Evolutionary conservation across 2,888 invertebrate genomes (phyloP).

Genomic region (Xestobium rufovillosum): DNA sequence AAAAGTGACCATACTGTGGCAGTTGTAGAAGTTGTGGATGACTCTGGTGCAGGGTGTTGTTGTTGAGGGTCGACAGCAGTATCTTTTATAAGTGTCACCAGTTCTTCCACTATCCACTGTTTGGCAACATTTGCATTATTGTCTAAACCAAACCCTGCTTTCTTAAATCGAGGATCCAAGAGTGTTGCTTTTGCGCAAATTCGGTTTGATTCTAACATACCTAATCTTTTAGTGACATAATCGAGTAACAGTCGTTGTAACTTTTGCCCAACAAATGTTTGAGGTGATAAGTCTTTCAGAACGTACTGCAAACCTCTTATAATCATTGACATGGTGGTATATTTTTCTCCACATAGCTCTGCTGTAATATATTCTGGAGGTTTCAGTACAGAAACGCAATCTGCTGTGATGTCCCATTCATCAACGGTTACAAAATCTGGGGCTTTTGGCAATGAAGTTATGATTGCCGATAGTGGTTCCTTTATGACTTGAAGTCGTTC

Average conservation of each 20-base stretch:
- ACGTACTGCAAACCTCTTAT: conserved; percentile 18
- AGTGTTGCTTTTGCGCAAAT: conserved; percentile 23
- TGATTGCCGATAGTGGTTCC: conserved; percentile 17
- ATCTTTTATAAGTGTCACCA: neutral
- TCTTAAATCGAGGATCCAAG: conserved; percentile 26
- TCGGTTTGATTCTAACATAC: conserved; percentile 20
- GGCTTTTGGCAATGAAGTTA: conserved; percentile 16
- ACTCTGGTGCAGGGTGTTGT: neutral
- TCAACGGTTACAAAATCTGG: conserved; percentile 20
- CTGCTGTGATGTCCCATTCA: conserved; percentile 23
- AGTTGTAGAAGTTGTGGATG: conserved; percentile 3
- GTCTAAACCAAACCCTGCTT: conserved; percentile 20
- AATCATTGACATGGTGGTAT: conserved; percentile 24
- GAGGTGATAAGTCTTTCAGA: neutral
- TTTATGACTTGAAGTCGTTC: conserved; percentile 22
- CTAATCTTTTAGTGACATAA: conserved; percentile 15
- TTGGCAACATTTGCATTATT: neutral
- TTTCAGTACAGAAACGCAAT: conserved; percentile 23
- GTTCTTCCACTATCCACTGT: neutral
- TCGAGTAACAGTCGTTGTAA: conserved; percentile 16
- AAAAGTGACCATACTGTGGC: conserved; percentile 15
- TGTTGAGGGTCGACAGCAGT: neutral
- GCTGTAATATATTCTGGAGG: conserved; percentile 21
- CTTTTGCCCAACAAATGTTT: conserved; percentile 14
- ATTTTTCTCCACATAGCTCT: conserved; percentile 25